A percentile compares a stretch with the other conserved stretches of the same genome.
phyloP scores from a whole-genome alignment of 2,113 vertebrate species.

The Epinephelus cyanopodus region DNA sequence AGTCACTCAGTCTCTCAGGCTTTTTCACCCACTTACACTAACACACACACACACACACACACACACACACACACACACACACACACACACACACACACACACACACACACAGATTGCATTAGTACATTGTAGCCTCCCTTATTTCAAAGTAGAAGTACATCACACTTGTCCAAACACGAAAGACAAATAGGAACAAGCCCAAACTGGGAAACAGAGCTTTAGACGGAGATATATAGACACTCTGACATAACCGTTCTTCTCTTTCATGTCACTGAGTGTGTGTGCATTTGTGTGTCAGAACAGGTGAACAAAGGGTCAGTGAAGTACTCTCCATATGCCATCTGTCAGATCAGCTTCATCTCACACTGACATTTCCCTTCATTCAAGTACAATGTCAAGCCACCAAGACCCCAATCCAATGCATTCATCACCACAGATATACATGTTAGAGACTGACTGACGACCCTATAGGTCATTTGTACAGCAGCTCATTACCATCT shows the following conservation, averaged over 20 bases:
- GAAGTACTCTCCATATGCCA: conserved; percentile 68
- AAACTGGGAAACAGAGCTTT: neutral
- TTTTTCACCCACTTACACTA: conserved; percentile 9
- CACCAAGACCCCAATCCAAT: neutral
- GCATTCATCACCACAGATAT: neutral
- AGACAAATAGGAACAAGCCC: neutral
- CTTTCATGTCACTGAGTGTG: conserved; percentile 10
- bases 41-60: neutral
- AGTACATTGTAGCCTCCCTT: conserved; percentile 18
- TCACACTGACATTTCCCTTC: conserved; percentile 66
- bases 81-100: conserved; percentile 22
- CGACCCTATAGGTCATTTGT: no score
- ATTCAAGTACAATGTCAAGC: conserved; percentile 42
- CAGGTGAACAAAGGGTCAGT: conserved; percentile 73
- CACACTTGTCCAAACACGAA: neutral
- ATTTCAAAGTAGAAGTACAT: conserved; percentile 10
- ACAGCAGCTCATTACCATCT: no score
- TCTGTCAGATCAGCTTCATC: conserved; percentile 68
- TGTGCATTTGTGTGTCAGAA: conserved; percentile 12
- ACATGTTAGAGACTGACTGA: no score
- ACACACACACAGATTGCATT: conserved; percentile 19
- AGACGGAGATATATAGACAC: neutral
- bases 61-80: neutral
- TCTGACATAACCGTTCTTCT: conserved; percentile 4
- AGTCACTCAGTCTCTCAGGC: conserved; percentile 46